A percentile compares a stretch with the other conserved stretches of the same genome.
Conservation (phyloP, 1,140 invertebrate genomes). For the Anastrepha obliqua region DNA sequence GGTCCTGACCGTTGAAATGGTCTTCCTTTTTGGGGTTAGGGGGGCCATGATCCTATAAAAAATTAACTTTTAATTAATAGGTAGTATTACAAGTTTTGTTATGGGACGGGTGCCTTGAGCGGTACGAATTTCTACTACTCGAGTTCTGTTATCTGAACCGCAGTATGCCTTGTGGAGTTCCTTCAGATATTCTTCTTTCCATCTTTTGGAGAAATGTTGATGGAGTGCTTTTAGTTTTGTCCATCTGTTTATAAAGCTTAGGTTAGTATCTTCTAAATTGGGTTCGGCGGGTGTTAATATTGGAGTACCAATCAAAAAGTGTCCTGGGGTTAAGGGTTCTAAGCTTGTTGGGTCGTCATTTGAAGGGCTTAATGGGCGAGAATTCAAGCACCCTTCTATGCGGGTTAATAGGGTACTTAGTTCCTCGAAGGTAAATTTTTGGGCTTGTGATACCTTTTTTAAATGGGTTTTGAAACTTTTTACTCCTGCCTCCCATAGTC, state of each 20-base stretch:
- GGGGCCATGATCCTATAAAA: neutral
- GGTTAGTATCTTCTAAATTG: too few species aligned
- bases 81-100: neutral
- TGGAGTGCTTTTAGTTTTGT: too few species aligned
- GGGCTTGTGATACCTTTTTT: neutral
- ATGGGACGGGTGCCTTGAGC: neutral
- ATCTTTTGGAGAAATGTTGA: slow-evolving; percentile 46
- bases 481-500: too few species aligned
- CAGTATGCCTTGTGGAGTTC: neutral
- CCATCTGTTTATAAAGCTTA: too few species aligned
- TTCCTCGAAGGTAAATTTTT: slow-evolving; percentile 50
- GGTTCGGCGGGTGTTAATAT: slow-evolving; percentile 23
- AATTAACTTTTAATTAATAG: neutral
- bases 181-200: slow-evolving; percentile 55
- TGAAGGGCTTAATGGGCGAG: too few species aligned
- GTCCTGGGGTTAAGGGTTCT: slow-evolving; percentile 47
- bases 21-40: neutral
- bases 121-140: neutral
- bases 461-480: slow-evolving; percentile 28
- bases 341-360: too few species aligned
- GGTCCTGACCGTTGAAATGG: too few species aligned
- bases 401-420: too few species aligned
- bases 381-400: too few species aligned
- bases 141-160: neutral
- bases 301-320: slow-evolving; percentile 41